A percentile compares a stretch with the other conserved stretches of the same genome.
Evolutionary conservation across 64 coral and sea anemone genomes (phyloP).

Genomic region (Orbicella faveolata): DNA sequence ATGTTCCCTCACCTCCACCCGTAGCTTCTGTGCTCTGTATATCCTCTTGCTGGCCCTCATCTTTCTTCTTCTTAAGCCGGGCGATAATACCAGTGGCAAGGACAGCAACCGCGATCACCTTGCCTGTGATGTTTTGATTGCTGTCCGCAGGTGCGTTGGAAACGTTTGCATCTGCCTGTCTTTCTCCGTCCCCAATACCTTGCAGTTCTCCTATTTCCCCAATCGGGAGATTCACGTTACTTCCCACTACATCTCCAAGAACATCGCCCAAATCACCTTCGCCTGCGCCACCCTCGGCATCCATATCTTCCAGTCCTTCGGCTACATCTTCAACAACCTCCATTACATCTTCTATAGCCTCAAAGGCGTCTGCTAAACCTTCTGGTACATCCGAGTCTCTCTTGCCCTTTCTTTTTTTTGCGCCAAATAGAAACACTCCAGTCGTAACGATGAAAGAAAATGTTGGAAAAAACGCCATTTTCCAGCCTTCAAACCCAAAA

Average conservation of each 20-base stretch:
- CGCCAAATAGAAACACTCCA: conserved; percentile 85
- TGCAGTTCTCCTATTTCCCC: conserved; percentile 2
- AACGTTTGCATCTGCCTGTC: neutral
- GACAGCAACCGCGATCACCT: conserved; percentile 45
- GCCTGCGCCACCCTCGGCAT: conserved; percentile 13
- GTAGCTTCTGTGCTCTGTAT: neutral
- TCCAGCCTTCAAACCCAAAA: conserved; percentile 86
- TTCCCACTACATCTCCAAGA: conserved; percentile 33
- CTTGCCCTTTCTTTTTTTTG: conserved; percentile 91
- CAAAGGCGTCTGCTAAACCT: conserved; percentile 79
- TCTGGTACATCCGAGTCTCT: conserved; percentile 53
- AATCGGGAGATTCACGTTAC: conserved; percentile 17
- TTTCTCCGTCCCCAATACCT: conserved; percentile 9
- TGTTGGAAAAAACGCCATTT: conserved; percentile 92
- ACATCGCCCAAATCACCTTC: conserved; percentile 37
- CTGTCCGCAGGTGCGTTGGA: neutral
- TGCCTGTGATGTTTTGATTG: conserved; percentile 21
- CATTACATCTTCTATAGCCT: conserved; percentile 79
- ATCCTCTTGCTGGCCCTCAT: neutral
- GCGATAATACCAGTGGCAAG: conserved; percentile 45
- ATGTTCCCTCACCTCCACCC: neutral
- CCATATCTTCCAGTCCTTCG: conserved; percentile 70
- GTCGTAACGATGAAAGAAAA: conserved; percentile 89
- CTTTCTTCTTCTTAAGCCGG: conserved; percentile 40
- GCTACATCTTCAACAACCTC: conserved; percentile 91